A percentile compares a stretch with the other conserved stretches of the same genome.
phyloP scores from a whole-genome alignment of 2,888 invertebrate genomes.

The Pseudococcus viburni region DNA sequence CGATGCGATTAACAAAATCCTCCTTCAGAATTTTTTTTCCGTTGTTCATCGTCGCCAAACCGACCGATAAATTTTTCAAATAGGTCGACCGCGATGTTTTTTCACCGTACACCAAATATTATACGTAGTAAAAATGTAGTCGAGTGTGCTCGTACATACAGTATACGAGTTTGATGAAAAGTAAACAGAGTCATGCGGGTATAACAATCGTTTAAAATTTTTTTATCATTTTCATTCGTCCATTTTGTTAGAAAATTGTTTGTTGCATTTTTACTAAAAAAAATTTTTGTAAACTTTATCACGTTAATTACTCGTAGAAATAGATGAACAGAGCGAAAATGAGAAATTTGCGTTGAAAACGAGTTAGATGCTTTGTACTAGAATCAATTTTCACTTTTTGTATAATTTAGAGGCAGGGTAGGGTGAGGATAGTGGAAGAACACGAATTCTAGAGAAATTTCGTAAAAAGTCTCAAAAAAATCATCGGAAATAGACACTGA shows the following conservation, averaged over 20 bases:
- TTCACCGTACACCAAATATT: background rate
- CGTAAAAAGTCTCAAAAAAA: too few species aligned
- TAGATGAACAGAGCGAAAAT: background rate
- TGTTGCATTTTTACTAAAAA: background rate
- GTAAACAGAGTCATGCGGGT: background rate
- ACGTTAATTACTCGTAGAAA: background rate
- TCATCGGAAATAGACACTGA: too few species aligned
- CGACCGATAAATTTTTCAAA: background rate
- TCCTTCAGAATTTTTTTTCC: background rate
- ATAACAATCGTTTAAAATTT: background rate
- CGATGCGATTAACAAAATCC: background rate
- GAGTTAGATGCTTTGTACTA: too few species aligned
- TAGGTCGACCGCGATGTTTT: conserved; percentile 1
- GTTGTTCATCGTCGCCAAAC: background rate
- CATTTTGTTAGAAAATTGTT: conserved; percentile 5
- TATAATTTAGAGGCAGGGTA: too few species aligned
- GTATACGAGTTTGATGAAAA: background rate
- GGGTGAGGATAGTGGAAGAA: too few species aligned
- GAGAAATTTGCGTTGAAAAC: background rate
- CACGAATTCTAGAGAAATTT: too few species aligned
- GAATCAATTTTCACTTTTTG: too few species aligned
- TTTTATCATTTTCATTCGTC: background rate
- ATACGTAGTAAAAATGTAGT: background rate
- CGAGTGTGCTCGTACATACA: background rate
- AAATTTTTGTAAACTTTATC: background rate